Conservation (phyloP, 1,140 invertebrate species). For the Leptinotarsa defecta region DNA sequence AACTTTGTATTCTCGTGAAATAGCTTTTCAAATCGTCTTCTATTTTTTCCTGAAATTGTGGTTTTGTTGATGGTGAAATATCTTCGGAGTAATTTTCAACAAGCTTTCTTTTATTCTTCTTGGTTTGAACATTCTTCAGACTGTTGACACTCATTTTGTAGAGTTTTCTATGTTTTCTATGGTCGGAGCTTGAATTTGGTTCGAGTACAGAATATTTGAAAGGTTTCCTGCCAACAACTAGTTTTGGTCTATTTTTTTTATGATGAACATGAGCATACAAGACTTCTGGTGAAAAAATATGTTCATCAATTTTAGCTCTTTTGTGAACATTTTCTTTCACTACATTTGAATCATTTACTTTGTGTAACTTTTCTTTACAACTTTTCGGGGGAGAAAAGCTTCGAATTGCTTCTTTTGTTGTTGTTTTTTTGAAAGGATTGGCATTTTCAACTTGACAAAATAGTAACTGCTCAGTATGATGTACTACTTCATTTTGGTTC, state of each 20-base stretch:
- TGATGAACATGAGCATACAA: background rate
- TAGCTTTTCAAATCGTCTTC: slow-evolving; percentile 36
- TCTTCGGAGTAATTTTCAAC: background rate
- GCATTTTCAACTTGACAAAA: slow-evolving; percentile 13
- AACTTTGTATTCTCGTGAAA: slow-evolving; percentile 33
- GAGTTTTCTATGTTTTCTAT: background rate
- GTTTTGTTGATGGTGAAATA: background rate
- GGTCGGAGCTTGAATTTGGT: background rate
- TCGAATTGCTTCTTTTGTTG: background rate
- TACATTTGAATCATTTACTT: background rate
- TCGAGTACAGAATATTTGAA: background rate
- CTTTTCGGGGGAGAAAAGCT: too few species aligned
- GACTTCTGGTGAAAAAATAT: background rate
- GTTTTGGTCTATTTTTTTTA: background rate
- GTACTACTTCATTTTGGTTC: slow-evolving; percentile 6
- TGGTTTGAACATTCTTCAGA: background rate
- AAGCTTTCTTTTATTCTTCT: slow-evolving; percentile 9
- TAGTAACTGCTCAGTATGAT: background rate
- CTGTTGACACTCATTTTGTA: background rate
- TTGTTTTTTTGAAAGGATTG: background rate
- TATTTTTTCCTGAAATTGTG: slow-evolving; percentile 26
- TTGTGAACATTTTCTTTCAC: background rate
- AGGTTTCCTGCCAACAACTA: background rate
- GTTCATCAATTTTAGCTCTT: background rate
- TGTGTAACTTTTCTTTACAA: too few species aligned